A percentile compares a stretch with the other conserved stretches of the same genome.
Evolutionary conservation across 2,888 invertebrate species (phyloP).

Genomic region (Heliconius charithonia): DNA sequence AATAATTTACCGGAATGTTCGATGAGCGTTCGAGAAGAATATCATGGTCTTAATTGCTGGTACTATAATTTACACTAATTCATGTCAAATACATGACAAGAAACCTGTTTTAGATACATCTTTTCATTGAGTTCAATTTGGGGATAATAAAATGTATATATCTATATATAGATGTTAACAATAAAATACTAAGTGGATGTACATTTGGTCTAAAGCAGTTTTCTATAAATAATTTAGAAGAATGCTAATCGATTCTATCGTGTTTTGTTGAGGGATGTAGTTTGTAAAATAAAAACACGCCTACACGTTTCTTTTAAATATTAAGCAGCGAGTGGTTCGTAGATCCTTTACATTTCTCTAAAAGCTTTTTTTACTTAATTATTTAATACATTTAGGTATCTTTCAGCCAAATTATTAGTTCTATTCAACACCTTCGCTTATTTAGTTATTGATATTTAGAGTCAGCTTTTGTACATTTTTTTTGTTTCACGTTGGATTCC

Average conservation of each 20-base stretch:
- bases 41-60: no score
- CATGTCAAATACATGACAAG: not conserved
- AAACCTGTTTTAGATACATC: not conserved
- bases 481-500: no score
- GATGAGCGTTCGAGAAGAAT: no score
- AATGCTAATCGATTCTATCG: not conserved
- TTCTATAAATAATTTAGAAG: not conserved
- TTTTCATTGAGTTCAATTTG: conserved; percentile 1
- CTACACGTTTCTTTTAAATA: not conserved
- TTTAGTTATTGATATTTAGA: not conserved
- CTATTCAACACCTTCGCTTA: not conserved
- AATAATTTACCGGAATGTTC: not conserved
- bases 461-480: no score
- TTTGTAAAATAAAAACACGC: not conserved
- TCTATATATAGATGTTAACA: not conserved
- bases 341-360: not conserved
- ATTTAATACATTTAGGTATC: not conserved
- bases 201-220: not conserved
- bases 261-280: not conserved
- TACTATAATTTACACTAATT: not conserved
- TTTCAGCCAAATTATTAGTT: not conserved
- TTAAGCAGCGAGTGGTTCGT: not conserved
- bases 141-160: not conserved
- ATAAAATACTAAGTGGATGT: not conserved
- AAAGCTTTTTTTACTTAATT: not conserved